Percentiles rank a stretch among this genome's conserved stretches.
These are phyloP conservation scores for Eubucco bourcierii DNA, from an alignment of 2,113 vertebrate species.

Conservation along the genomic window DNA sequence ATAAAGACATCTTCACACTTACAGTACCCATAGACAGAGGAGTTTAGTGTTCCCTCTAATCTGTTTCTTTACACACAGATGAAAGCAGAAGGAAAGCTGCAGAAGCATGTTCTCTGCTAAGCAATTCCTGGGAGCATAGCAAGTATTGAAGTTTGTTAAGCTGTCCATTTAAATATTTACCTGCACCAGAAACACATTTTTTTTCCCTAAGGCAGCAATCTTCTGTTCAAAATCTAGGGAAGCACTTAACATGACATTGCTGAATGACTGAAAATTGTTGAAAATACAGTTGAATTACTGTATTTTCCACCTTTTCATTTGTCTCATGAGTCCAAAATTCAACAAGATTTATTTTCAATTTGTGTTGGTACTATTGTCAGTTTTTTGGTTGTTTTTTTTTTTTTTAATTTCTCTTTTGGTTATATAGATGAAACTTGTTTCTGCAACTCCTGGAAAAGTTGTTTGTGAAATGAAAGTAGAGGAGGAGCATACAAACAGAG, in stretches of 20 bases:
- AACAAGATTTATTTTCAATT: background rate
- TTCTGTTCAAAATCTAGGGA: background rate
- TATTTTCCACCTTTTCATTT: background rate
- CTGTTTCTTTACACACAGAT: background rate
- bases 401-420: background rate
- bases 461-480: slow-evolving; percentile 91
- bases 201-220: background rate
- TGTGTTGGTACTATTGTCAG: background rate
- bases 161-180: background rate
- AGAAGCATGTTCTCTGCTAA: background rate
- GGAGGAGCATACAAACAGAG: slow-evolving; percentile 87
- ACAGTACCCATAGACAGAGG: background rate
- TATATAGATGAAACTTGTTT: slow-evolving; percentile 82
- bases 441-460: slow-evolving; percentile 86
- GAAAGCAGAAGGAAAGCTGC: background rate
- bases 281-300: background rate
- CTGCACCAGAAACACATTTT: background rate
- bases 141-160: background rate
- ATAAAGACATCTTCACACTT: background rate
- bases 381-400: no score
- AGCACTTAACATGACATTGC: background rate
- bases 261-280: no score
- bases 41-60: background rate
- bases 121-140: background rate
- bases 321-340: background rate